Evolutionary conservation across 2,113 vertebrate genomes (phyloP), one percentile per base, ranked within the genome.

Genomic region (Manacus vitellinus): DNA sequence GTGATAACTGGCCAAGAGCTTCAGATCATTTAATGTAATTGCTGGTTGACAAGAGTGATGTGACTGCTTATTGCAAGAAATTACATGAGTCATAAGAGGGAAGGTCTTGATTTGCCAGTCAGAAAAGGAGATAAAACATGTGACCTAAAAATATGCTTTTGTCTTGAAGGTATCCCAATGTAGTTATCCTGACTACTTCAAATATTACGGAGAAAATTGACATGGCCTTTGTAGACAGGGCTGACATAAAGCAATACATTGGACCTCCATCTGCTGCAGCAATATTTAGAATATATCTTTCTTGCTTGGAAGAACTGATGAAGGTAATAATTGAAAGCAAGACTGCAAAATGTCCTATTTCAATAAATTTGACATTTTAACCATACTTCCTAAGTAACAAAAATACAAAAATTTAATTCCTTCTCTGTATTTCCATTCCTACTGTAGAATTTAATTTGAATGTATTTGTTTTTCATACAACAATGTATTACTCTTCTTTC

Each of bases 131-230:
- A 11, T 65, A 43, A n/a, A 77, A 41, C 10, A 4, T 33, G 21
- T 72, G 54, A 79, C 61, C 83, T 92, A 67, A 94, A 75, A 56
- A 63, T 93, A 19, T 95, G 25, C 31, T 92, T 95, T 71, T 95
- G 14, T 94, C 62, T 89, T 90, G 77, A 94, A 99, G 99, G 94
- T 98, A 99, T 97, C 97, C 99, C 47, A 99, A 99, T n/a, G 99
- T 99, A 14, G 98, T 99, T 94, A 99, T 99, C 85, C 97, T 99
- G 95, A 99, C 99, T 5, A 99, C 99, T 24, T 99, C 99, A 90
- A 99, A 99, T 74, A 99, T 99, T 95, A 99, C 99, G 0, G 99
- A 99, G 92, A 99, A 99, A 97, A 99, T 99, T 25, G 99, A 99
- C 88, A 94, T 99, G 98, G 99, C 99, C 30, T 99, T 99, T 91